Percentiles rank a stretch among this genome's conserved stretches.
Conservation (phyloP, 2,113 vertebrate genomes). For the Tupaia chinensis region DNA sequence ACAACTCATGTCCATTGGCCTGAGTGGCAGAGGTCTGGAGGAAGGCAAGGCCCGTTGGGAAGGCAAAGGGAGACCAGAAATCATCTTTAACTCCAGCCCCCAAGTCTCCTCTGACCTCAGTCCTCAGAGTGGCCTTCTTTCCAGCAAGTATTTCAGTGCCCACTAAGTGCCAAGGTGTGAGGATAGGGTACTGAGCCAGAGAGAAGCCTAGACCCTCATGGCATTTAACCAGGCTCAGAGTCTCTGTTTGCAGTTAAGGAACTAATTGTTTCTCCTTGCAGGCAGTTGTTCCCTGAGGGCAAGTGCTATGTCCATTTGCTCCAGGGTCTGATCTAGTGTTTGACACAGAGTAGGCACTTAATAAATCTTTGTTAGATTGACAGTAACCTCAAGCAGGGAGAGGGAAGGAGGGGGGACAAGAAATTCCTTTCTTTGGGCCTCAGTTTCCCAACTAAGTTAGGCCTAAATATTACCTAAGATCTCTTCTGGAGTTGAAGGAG, state of each 20-base stretch:
- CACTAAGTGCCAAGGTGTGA: background rate
- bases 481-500: background rate
- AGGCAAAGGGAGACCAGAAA: background rate
- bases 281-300: background rate
- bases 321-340: background rate
- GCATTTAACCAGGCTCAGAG: background rate
- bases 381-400: background rate
- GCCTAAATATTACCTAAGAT: background rate
- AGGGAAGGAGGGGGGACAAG: background rate
- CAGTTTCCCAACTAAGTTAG: constrained; percentile 9
- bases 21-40: background rate
- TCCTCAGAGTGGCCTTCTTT: background rate
- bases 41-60: background rate
- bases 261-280: background rate
- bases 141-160: background rate
- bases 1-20: background rate
- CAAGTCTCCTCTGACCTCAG: background rate
- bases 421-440: background rate
- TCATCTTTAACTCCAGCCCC: background rate
- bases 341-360: background rate
- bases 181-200: background rate
- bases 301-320: background rate
- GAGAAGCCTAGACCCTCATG: background rate
- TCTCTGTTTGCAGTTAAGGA: background rate
- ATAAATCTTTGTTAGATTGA: background rate